These are phyloP conservation scores for Limnephilus auricula DNA, from an alignment of 2,888 invertebrate species.

Conservation along the genomic window DNA sequence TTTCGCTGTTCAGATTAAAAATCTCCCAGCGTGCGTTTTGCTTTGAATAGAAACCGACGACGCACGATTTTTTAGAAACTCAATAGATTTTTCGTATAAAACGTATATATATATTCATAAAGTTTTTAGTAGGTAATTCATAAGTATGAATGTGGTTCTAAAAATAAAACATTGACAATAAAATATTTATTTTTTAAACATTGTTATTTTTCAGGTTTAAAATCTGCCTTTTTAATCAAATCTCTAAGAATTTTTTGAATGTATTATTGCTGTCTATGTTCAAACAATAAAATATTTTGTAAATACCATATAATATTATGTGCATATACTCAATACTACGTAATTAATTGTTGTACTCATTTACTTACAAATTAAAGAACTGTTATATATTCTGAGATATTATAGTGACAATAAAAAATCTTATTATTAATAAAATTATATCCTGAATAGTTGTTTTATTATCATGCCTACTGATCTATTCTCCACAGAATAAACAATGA, in stretches of 20 bases:
- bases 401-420: constrained; percentile 61
- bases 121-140: neutral
- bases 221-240: neutral
- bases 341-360: constrained; percentile 58
- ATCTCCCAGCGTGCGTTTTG: neutral
- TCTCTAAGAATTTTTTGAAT: neutral
- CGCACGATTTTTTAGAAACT: neutral
- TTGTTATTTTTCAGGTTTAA: neutral
- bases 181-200: neutral
- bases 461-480: neutral
- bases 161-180: neutral
- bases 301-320: constrained; percentile 26
- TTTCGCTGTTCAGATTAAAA: neutral
- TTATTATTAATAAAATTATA: constrained; percentile 28
- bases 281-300: constrained; percentile 2
- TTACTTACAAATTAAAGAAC: constrained; percentile 57
- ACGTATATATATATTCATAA: neutral
- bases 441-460: neutral
- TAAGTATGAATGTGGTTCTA: neutral
- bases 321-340: neutral
- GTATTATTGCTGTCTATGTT: constrained; percentile 32
- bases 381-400: constrained; percentile 64
- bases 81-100: neutral
- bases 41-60: neutral
- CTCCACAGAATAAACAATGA: neutral